Conservation (phyloP, 2,888 invertebrate species). For the Oligia latruncula region DNA sequence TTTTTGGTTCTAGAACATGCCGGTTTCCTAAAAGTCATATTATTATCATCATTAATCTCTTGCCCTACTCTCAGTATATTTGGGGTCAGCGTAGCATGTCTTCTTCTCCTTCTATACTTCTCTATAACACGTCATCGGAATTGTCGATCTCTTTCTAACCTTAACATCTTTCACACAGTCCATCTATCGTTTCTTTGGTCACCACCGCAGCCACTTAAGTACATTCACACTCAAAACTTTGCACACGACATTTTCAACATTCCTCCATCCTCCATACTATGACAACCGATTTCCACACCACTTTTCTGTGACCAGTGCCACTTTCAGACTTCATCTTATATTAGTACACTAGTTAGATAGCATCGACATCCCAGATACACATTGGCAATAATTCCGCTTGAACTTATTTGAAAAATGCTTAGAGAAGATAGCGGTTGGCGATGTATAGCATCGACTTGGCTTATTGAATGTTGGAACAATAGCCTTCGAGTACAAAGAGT, state of each 20-base stretch:
- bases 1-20: no score
- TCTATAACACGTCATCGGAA: background rate
- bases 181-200: background rate
- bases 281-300: background rate
- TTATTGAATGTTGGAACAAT: background rate
- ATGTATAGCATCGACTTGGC: background rate
- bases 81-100: background rate
- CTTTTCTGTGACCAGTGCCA: background rate
- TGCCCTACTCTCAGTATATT: background rate
- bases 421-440: background rate
- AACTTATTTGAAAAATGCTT: background rate
- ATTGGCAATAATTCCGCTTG: background rate
- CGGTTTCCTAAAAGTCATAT: no score
- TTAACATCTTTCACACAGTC: background rate
- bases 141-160: background rate
- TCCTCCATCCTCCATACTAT: background rate
- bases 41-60: background rate
- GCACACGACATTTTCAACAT: no score
- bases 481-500: background rate
- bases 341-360: background rate
- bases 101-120: background rate
- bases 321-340: background rate
- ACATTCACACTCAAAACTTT: background rate
- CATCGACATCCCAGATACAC: no score
- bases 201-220: background rate